phyloP scores from a whole-genome alignment of 2,113 vertebrate genomes.

The Python bivittatus region DNA sequence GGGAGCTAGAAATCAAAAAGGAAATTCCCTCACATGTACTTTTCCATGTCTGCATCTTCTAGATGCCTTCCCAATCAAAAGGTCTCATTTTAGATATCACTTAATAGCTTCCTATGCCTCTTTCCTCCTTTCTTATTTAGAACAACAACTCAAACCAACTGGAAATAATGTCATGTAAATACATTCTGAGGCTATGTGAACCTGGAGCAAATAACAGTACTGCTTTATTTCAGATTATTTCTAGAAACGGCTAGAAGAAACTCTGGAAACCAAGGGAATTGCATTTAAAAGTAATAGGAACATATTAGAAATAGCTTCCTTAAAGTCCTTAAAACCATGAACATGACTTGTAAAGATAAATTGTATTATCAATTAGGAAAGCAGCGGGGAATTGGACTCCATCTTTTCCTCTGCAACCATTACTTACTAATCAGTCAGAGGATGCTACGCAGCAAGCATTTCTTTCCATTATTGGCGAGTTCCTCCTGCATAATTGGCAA shows the following conservation, averaged over 20 bases:
- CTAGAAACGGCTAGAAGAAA: not conserved
- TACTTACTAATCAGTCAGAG: not conserved
- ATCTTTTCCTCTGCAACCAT: not conserved
- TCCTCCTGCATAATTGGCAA: not conserved
- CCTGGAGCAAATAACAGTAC: not conserved
- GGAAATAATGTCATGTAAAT: not conserved
- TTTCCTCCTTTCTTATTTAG: not conserved
- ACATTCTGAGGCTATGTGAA: not conserved
- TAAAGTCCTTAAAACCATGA: not conserved
- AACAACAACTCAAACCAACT: not conserved
- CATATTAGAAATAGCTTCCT: not conserved
- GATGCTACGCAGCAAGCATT: not conserved
- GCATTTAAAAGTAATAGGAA: not conserved
- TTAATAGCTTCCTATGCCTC: not conserved
- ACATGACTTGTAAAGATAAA: not conserved
- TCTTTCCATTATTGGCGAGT: not conserved
- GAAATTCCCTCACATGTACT: not conserved
- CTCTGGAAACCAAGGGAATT: not conserved
- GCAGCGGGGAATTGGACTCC: not conserved
- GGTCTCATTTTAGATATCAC: not conserved
- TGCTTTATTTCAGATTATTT: not conserved
- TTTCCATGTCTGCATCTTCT: not conserved
- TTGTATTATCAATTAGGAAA: not conserved
- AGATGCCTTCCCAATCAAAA: not conserved
- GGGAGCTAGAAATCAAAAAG: not conserved